Evolutionary conservation across 2,888 invertebrate genomes (phyloP), one percentile per base, ranked within the genome.

Genomic region (Allophyes oxyacanthae): DNA sequence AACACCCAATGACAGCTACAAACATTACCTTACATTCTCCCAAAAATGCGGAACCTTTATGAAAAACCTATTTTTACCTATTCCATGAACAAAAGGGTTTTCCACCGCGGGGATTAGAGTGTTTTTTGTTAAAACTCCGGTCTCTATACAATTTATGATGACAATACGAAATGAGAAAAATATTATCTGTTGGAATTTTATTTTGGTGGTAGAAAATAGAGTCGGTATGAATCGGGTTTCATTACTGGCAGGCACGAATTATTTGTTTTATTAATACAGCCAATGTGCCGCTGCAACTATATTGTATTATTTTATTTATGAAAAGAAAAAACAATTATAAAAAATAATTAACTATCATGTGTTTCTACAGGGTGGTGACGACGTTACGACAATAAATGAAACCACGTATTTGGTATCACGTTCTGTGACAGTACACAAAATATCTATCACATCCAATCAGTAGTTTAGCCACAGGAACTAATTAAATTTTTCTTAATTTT

Each of bases 61-160:
- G 32, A 59, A 62, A 59, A 48, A 54, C 48, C 62, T 58, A 73
- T 60, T 69, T 72, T 67, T 59, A 32, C 61, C 45, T 58, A 64
- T 69, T 64, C 49, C 14, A 43, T 41, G 55, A 52, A 73, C 77
- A 74, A 74, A 56, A 74, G 77, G 77, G 70, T 55, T 69, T 58
- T 62, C 28, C 57, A 59, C 50, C 26, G 46, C 42, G 32, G 33
- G 74, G 74, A 76, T 74, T 76, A 76, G 53, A 58, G 52, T 55
- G 53, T 45, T 58, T 61, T 61, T 76, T 76, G 62, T 70, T 73
- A 69, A 69, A 76, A 60, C 56, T 44, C 62, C 45, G 44, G 77
- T 60, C 50, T 54, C 50, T 32, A 41, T 44, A 72, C 40, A 72
- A 67, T 67, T 67, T 72, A 67, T 67, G 72, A 54, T 40, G 67